These are phyloP conservation scores for Laspeyria flexula DNA, from an alignment of 2,888 invertebrate genomes.

Conservation along the genomic window DNA sequence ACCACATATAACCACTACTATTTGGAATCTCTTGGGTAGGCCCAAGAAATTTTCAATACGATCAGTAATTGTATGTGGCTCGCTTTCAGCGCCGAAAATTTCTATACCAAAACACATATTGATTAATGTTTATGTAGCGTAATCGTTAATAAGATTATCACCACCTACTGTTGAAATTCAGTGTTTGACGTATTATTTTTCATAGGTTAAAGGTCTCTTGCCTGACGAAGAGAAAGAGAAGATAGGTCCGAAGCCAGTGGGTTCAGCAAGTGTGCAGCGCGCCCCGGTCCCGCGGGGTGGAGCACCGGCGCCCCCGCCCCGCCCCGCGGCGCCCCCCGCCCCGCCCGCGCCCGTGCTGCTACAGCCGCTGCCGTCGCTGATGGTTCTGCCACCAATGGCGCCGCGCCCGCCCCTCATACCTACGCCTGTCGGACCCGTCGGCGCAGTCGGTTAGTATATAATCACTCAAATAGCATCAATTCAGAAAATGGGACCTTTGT, in stretches of 20 bases:
- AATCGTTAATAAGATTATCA: too few species aligned
- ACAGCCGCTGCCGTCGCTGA: constrained; percentile 70
- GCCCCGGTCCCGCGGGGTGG: constrained; percentile 26
- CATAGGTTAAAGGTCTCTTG: constrained; percentile 91
- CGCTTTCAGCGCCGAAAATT: too few species aligned
- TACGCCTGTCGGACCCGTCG: constrained; percentile 42
- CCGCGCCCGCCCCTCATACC: constrained; percentile 67
- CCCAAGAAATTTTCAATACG: too few species aligned
- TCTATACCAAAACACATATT: too few species aligned
- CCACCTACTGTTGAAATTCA: too few species aligned
- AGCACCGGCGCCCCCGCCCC: constrained; percentile 45
- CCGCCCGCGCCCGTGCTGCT: constrained; percentile 45
- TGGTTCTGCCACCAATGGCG: constrained; percentile 64
- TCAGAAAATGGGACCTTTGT: background rate
- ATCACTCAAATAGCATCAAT: background rate
- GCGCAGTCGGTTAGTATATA: constrained; percentile 2
- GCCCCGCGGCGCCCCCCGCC: constrained; percentile 34
- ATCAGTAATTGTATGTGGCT: too few species aligned
- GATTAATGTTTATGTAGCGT: too few species aligned
- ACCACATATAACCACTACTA: too few species aligned
- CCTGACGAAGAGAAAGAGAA: constrained; percentile 99
- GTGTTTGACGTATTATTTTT: too few species aligned
- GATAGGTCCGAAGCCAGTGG: constrained; percentile 95
- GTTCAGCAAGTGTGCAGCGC: constrained; percentile 43
- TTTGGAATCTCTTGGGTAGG: too few species aligned